phyloP scores from a whole-genome alignment of 2,888 invertebrate species.

The Eupithecia centaureata region DNA sequence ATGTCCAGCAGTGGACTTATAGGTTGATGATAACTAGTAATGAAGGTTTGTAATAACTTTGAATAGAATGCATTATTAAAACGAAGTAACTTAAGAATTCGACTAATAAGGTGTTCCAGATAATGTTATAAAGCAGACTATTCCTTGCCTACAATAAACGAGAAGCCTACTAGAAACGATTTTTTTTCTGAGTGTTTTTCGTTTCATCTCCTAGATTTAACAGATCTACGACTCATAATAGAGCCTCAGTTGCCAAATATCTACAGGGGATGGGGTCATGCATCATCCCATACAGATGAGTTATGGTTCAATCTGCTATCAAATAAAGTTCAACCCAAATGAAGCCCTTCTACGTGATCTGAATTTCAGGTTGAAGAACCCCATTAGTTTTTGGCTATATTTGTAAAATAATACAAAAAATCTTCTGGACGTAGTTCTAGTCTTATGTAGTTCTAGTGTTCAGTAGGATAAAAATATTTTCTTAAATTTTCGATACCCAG shows the following conservation, averaged over 20 bases:
- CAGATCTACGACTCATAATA: not conserved
- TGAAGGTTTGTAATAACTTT: no score
- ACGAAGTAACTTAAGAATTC: not conserved
- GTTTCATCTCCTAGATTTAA: not conserved
- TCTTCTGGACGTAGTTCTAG: no score
- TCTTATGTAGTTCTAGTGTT: no score
- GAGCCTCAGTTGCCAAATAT: not conserved
- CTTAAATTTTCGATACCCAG: no score
- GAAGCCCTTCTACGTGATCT: conserved; percentile 8
- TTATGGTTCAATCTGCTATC: not conserved
- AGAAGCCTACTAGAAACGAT: no score
- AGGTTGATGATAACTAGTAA: no score
- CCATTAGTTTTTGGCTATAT: not conserved
- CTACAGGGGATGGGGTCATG: not conserved
- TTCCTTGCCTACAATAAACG: no score
- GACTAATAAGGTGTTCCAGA: not conserved
- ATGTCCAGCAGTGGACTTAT: no score
- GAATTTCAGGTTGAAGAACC: conserved; percentile 7
- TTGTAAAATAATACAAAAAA: no score
- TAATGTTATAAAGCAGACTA: no score
- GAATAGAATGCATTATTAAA: no score
- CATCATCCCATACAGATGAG: not conserved
- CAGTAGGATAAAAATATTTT: not conserved
- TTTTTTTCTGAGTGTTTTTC: no score
- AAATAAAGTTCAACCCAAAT: conserved; percentile 5